Percentiles rank a stretch among this genome's conserved stretches.
phyloP scores from a whole-genome alignment of 2,113 vertebrate genomes.

The Sporophila hypoxantha region DNA sequence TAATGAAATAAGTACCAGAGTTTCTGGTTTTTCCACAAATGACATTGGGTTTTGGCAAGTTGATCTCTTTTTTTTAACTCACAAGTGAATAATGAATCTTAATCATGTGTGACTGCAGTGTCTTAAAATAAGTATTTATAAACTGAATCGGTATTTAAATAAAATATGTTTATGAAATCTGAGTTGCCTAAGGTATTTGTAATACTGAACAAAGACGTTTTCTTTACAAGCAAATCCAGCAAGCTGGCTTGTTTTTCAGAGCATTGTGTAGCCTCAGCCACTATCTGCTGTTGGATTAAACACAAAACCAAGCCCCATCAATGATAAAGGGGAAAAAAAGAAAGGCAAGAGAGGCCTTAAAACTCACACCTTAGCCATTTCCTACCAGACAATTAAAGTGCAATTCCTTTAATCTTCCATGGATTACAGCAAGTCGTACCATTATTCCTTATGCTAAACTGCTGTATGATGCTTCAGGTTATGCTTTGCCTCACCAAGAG shows the following conservation, averaged over 20 bases:
- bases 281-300: background rate
- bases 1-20: background rate
- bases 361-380: background rate
- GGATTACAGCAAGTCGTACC: background rate
- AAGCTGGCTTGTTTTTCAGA: background rate
- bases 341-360: background rate
- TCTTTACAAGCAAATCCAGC: background rate
- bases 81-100: background rate
- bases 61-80: background rate
- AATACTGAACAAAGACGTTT: background rate
- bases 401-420: background rate
- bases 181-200: background rate
- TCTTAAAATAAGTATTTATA: background rate
- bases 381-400: background rate
- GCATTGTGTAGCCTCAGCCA: rapidly evolving
- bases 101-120: background rate
- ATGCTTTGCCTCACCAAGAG: background rate
- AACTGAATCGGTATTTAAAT: background rate
- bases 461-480: background rate
- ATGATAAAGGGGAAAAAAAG: background rate
- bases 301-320: background rate
- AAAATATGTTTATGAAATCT: background rate
- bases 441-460: background rate
- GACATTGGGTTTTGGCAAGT: background rate
- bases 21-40: slow-evolving; percentile 16